Evolutionary conservation across 2,113 vertebrate genomes (phyloP), one percentile per base, ranked within the genome.

Genomic region (Abramis brama): DNA sequence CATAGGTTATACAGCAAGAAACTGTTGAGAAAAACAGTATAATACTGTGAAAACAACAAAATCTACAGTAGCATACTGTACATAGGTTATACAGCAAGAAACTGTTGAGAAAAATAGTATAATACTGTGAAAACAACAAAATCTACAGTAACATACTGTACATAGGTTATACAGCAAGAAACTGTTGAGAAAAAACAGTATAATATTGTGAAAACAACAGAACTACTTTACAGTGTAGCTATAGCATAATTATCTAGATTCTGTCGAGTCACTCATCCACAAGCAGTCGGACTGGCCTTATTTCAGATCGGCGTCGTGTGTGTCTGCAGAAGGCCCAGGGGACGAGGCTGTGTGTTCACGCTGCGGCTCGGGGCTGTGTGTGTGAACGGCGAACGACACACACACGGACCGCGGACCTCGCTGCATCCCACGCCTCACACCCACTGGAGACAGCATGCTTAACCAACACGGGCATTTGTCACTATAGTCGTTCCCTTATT

Each of bases 391-490:
- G 43, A 10, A 43, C 7, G 43, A 43, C 43, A 43, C 60, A 84
- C 50, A 71, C 66, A 80, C 66, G 17, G 23, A 84, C 66, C 74
- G 43, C 3, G 62, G 57, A 33, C 62, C 59, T 85, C 73, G 45
- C 39, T 73, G 75, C 66, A 79, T 68, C 47, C 82, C 30, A 78
- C 50, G 57, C 30, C 64, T 76, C 62, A 83, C 80, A 83, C 64
- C 74, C 74, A 79, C 52, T 64, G 43, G 66, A 87, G 73, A 76
- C 43, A 15, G 43, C 73, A 64, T 47, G 59, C 73, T 52, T 39
- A 85, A 62, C 39, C 57, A 77, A 52, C 57, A 30, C 71, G 36
- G 19, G 27, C 50, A 77, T 85, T 59, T 76, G 55, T 85, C 73
- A 47, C 57, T 62, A 84, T 33, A 33, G 39, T 84, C 4, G 30